Base-by-base conservation (phyloP, 2,888 invertebrate species). In the Cryptus viduatorius region DNA sequence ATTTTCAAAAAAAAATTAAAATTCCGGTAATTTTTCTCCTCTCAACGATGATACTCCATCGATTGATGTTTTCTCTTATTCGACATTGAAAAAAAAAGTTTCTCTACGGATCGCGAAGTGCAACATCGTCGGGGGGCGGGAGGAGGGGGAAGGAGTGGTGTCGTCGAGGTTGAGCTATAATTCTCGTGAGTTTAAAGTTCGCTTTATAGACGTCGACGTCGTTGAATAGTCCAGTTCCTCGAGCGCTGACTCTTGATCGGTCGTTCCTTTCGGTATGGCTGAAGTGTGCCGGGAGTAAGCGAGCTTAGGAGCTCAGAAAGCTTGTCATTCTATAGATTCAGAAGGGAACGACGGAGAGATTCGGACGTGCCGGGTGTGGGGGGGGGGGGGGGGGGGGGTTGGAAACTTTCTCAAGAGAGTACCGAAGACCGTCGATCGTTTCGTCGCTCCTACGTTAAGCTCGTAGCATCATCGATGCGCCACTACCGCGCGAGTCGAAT, bases 351-450 rank as follows among this genome's bases (percentile, higher is more conserved):
- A 8, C 19, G 19, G 53, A 4, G 16, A 3, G 3, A 56, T 56
- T 56, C 56, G 56, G 56, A 3, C 37, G 4, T 37, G 8, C 5
- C 37, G 37, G 14, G 46, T 3, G 2, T 12, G 56, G 10, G 56
- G 56, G 1, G 56, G 56, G 24, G 24, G 24, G 24, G 24, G 24
- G 24, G 24, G 1, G 24, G 24, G 1, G 24, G 10, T 56, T 10
- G 12, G n/a, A 48, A 59, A 59, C 59, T 59, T 59, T 59, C 14
- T 59, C 31, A 59, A 31, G 29, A 31, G 59, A 31, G 59, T 59
- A 14, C 14, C 48, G 48, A 14, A 31, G 59, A 59, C 59, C 48
- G 59, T 59, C 59, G 59, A 59, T 59, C 29, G 59, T 59, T 31
- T 59, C 31, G 29, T 31, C 31, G 59, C 31, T 59, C 4, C 59